These are phyloP conservation scores for Myrmophylax atrothorax DNA, from an alignment of 2,113 vertebrate species.

Conservation along the genomic window DNA sequence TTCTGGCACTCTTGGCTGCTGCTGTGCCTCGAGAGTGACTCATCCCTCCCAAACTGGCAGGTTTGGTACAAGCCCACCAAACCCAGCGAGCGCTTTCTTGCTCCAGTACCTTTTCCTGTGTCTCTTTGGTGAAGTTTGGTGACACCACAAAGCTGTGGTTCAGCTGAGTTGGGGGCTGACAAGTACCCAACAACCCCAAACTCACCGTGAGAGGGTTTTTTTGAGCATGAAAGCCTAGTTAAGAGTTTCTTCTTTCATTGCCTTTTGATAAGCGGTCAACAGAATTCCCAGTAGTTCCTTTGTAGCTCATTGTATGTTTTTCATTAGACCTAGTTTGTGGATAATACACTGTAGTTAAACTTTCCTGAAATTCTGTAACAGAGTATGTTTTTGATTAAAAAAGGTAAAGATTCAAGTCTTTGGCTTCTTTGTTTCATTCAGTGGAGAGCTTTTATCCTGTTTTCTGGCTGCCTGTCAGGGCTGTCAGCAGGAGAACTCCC, in stretches of 20 bases:
- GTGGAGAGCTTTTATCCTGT: rapidly evolving
- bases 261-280: conserved; percentile 49
- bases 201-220: background rate
- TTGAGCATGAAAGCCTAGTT: background rate
- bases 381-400: conserved; percentile 80
- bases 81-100: background rate
- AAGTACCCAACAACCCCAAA: rapidly evolving
- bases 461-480: rapidly evolving
- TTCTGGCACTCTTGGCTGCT: background rate
- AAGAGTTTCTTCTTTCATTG: background rate
- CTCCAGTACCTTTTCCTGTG: background rate
- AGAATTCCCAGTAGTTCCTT: conserved; percentile 62
- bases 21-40: rapidly evolving
- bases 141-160: rapidly evolving
- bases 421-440: rapidly evolving
- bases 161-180: background rate
- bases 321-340: conserved; percentile 72
- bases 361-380: conserved; percentile 75
- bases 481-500: background rate
- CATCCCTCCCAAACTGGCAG: background rate
- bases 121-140: background rate
- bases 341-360: conserved; percentile 61
- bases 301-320: conserved; percentile 69
- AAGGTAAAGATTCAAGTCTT: background rate
- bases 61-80: background rate